phyloP scores from a whole-genome alignment of 2,113 vertebrate species.

The Malaclemys terrapin region DNA sequence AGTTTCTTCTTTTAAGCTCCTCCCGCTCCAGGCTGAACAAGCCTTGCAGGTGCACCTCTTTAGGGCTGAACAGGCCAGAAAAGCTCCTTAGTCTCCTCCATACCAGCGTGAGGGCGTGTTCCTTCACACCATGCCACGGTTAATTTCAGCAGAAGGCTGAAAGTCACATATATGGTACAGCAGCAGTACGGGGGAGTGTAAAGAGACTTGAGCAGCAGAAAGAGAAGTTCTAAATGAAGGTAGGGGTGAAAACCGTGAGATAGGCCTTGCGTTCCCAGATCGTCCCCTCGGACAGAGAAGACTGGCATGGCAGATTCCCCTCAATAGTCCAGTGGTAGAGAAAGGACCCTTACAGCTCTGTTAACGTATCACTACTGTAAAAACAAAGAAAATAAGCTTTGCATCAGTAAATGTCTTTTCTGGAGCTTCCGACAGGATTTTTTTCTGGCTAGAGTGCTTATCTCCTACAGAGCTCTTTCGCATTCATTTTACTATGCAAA shows the following conservation, averaged over 20 bases:
- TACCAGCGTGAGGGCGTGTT: not conserved
- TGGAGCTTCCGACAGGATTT: not conserved
- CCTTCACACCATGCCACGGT: not conserved
- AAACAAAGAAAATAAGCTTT: not conserved
- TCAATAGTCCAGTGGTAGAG: not conserved
- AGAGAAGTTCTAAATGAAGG: not conserved
- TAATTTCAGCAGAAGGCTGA: not conserved
- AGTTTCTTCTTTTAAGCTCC: not conserved
- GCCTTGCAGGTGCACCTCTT: not conserved
- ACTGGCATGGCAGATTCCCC: not conserved
- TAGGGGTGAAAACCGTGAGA: not conserved
- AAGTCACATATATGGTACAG: not conserved
- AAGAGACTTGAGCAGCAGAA: not conserved
- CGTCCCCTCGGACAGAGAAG: not conserved
- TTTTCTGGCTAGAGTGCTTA: not conserved
- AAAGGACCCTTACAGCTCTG: not conserved
- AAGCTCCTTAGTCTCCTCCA: not conserved
- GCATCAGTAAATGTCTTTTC: not conserved
- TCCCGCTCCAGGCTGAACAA: not conserved
- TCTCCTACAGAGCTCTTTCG: not conserved
- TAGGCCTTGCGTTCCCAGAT: not conserved
- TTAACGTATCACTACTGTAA: not conserved
- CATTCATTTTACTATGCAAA: conserved; percentile 34
- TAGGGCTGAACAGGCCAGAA: not conserved
- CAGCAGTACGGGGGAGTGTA: not conserved